Evolutionary conservation across 2,888 invertebrate species (phyloP).

Genomic region (Agelastica alni): DNA sequence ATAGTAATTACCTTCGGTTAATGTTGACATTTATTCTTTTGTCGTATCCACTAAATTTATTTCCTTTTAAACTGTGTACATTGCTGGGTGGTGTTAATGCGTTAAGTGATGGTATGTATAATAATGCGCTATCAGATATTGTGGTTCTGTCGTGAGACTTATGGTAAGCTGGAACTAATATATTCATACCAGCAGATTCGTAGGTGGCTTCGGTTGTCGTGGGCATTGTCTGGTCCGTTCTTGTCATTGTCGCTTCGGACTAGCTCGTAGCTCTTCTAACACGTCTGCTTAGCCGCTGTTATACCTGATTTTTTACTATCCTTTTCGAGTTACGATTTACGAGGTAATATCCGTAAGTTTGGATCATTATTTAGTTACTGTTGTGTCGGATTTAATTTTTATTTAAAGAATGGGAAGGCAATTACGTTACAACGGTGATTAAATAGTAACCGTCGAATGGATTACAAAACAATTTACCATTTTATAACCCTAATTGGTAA

Average conservation of each 20-base stretch:
- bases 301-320: constrained; percentile 38
- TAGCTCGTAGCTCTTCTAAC: constrained; percentile 44
- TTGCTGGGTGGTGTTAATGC: constrained; percentile 36
- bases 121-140: constrained; percentile 38
- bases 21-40: neutral
- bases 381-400: too few relatives aligned
- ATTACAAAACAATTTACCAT: too few relatives aligned
- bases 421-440: too few relatives aligned
- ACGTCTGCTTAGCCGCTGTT: constrained; percentile 36
- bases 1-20: too few relatives aligned
- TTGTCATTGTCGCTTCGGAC: constrained; percentile 45
- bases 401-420: too few relatives aligned
- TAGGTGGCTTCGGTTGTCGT: constrained; percentile 45
- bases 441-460: too few relatives aligned
- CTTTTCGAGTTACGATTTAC: neutral
- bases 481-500: too few relatives aligned
- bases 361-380: too few relatives aligned
- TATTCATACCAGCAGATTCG: constrained; percentile 51
- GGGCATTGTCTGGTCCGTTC: constrained; percentile 44
- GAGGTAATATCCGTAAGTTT: neutral
- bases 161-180: constrained; percentile 53
- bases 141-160: constrained; percentile 45
- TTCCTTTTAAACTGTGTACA: constrained; percentile 26
- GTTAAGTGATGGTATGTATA: constrained; percentile 36
- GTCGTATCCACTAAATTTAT: constrained; percentile 22